Conservation (phyloP, 1,140 invertebrate species). For the Eurosta solidaginis region DNA sequence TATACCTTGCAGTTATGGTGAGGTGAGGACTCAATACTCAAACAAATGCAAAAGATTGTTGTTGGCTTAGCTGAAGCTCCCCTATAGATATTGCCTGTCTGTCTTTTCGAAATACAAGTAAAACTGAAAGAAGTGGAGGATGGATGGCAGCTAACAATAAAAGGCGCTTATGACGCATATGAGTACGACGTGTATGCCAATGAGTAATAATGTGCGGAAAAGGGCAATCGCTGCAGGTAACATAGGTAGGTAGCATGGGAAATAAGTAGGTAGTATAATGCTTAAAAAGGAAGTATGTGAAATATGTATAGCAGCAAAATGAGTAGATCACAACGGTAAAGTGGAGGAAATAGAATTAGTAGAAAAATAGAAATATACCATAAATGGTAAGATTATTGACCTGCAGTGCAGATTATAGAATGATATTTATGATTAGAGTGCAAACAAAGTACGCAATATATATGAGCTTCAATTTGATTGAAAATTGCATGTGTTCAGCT, state of each 20-base stretch:
- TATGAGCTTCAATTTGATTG: background rate
- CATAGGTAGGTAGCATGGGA: background rate
- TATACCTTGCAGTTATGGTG: background rate
- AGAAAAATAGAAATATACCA: background rate
- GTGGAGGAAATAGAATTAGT: background rate
- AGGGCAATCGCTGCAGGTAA: background rate
- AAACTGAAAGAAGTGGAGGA: background rate
- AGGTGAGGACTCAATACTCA: background rate
- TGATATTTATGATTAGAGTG: too few species aligned
- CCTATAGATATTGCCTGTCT: background rate
- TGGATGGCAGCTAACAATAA: background rate
- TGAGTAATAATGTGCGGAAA: background rate
- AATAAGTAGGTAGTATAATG: background rate
- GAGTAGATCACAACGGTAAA: background rate
- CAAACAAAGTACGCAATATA: too few species aligned
- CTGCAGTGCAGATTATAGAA: background rate
- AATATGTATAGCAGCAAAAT: background rate
- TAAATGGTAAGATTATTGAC: background rate
- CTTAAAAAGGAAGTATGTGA: background rate
- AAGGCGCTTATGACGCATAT: conserved; percentile 15
- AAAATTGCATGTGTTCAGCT: background rate
- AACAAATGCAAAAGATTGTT: background rate
- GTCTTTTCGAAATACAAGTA: background rate
- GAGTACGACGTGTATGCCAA: too few species aligned
- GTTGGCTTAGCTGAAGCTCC: too few species aligned